Percentiles rank a stretch among this genome's conserved stretches.
Conservation (phyloP, 2,888 invertebrate species). For the Lymantria dispar region DNA sequence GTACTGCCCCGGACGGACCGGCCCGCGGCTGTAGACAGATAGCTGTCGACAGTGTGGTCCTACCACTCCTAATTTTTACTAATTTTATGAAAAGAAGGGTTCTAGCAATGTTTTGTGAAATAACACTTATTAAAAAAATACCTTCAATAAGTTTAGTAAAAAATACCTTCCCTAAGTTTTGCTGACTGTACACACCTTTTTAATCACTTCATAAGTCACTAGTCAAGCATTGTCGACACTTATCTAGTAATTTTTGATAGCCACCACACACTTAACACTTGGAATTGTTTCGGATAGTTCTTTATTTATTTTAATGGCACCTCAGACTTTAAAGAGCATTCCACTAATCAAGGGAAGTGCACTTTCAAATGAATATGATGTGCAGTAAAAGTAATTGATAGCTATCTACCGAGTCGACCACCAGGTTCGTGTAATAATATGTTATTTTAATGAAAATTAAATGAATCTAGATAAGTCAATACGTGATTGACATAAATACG, state of each 20-base stretch:
- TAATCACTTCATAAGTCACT: constrained; percentile 81
- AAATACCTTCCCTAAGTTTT: too few species aligned
- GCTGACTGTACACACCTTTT: constrained; percentile 52
- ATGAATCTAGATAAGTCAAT: background rate
- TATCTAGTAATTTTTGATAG: constrained; percentile 82
- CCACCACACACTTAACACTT: constrained; percentile 79
- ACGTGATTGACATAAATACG: background rate
- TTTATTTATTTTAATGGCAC: constrained; percentile 78
- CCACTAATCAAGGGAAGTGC: constrained; percentile 74
- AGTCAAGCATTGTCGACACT: constrained; percentile 63
- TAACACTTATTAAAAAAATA: too few species aligned
- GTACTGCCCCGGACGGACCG: too few species aligned
- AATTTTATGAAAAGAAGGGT: too few species aligned
- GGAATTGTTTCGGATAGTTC: constrained; percentile 71
- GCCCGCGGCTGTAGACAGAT: too few species aligned
- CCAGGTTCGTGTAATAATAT: background rate
- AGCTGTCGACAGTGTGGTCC: too few species aligned
- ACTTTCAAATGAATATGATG: constrained; percentile 77
- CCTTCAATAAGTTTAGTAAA: too few species aligned
- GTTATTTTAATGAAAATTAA: constrained; percentile 1
- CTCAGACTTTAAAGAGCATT: constrained; percentile 70
- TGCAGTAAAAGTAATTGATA: constrained; percentile 69
- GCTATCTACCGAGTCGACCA: constrained; percentile 17
- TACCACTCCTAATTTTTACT: too few species aligned
- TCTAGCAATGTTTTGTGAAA: too few species aligned